Evolutionary conservation across 2,797 vertebrate genomes (phyloP), one percentile per base, ranked within the genome.

Genomic region (Lutjanus campechanus): DNA sequence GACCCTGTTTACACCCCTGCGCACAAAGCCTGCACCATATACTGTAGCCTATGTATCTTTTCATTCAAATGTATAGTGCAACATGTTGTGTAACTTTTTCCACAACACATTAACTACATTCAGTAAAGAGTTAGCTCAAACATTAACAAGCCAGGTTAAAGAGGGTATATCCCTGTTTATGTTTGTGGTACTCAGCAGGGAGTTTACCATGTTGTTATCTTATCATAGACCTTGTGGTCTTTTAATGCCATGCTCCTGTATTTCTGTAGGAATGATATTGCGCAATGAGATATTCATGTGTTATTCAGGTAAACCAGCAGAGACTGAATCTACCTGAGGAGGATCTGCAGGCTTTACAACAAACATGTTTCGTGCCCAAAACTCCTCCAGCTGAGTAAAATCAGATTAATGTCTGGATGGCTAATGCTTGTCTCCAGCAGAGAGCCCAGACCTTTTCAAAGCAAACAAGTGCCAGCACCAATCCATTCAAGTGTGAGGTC

Each of bases 401-500:
- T 82, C 69, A 25, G 41, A 85, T 80, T 55, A 72, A 63, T 56
- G 60, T 11, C 20, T 66, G 20, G 70, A 56, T 56, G 56, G 63
- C 43, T 43, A 11, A 73, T 36, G n/a, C 59, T n/a, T 55, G 72
- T 76, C 51, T 68, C 25, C 46, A 62, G 43, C 50, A 44, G 29
- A 67, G 22, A 67, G 63, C 19, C 9, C 16, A 46, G 70, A 67
- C 72, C 77, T 54, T 70, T 85, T 72, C 67, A 55, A 60, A 76
- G 41, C 56, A 55, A 76, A 73, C 55, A 73, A 59, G 72, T 20
- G 77, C 20, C 78, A 60, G 50, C 36, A 61, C 53, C 59, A 53
- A 82, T 89, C 73, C 44, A 43, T 63, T 77, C 55, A 61, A 54
- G 77, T 43, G 64, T 56, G 71, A 73, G 68, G 50, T 61, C 49